phyloP scores from a whole-genome alignment of 2,797 vertebrate genomes.

The Enteromius radiatus region DNA sequence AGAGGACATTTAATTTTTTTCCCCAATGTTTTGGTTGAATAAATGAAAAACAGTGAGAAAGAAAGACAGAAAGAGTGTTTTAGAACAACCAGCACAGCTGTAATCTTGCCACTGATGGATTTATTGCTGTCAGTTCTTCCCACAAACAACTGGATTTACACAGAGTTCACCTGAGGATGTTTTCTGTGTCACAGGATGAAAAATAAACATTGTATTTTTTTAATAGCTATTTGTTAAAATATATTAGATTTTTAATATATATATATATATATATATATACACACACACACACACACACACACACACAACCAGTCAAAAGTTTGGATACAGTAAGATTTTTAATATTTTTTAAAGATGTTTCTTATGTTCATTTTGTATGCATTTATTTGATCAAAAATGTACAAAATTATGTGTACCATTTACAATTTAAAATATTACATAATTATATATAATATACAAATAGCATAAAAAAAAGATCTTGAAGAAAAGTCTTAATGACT shows the following conservation, averaged over 20 bases:
- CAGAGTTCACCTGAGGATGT: neutral
- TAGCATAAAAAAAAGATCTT: no score
- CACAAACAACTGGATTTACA: constrained; percentile 11
- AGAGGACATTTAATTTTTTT: neutral
- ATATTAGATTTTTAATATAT: neutral
- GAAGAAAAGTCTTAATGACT: no score
- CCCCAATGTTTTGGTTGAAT: neutral
- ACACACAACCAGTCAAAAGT: no score
- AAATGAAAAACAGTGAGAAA: neutral
- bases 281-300: no score
- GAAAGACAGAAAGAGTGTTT: constrained; percentile 10
- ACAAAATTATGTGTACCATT: neutral
- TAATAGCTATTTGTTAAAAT: neutral
- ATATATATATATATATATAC: no score
- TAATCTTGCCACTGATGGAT: constrained; percentile 41
- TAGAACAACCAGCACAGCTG: neutral
- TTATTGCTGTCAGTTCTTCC: constrained; percentile 13
- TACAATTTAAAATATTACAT: neutral
- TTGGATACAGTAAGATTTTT: no score
- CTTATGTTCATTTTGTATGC: no score
- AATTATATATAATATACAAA: neutral
- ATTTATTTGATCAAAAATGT: no score
- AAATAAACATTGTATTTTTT: neutral
- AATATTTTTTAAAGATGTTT: no score
- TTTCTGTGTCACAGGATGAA: neutral